Evolutionary conservation across 2,113 vertebrate genomes (phyloP), one percentile per base, ranked within the genome.

Genomic region (Brachyhypopomus occidentalis): DNA sequence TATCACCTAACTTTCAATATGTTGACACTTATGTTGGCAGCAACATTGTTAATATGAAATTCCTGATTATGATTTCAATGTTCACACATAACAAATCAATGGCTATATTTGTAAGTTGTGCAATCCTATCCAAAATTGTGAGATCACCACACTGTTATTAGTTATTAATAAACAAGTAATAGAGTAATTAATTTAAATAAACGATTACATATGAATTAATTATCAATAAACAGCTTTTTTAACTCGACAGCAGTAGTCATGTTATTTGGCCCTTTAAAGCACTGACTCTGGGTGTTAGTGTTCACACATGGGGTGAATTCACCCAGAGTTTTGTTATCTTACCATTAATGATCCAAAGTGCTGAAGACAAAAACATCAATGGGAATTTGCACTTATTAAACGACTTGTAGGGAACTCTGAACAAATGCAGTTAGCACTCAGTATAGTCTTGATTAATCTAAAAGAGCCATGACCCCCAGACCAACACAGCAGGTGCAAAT

Each of bases 301-400:
- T 34, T 22, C 9, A 58, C 34, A 25, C 34, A 17, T 20, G 2
- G 76, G 2, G 25, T 56, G 23, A 73, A 27, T 56, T 72, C 30
- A 38, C 41, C 52, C 25, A 76, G 56, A 48, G 30, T 71, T 79
- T 67, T 20, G 60, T 83, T 73, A 56, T 73, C 41, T 45, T 85
- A 85, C 81, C 78, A 85, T 83, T 25, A 85, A 23, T 41, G 77
- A 80, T 80, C 77, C 81, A 74, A 80, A 85, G 48, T 48, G 41
- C 78, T 83, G 79, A 62, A 77, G 73, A 85, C 22, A 80, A 71
- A 83, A 77, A 83, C 60, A 72, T 27, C 30, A 52, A 55, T 77
- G 2, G 67, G 4, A 85, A 52, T 6, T 30, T 45, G 17, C 20
- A 63, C 25, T 55, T 25, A 27, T 82, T 14, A 55, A 5, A 74